Base-by-base conservation (phyloP, 2,113 vertebrate genomes). In the Daubentonia madagascariensis region DNA sequence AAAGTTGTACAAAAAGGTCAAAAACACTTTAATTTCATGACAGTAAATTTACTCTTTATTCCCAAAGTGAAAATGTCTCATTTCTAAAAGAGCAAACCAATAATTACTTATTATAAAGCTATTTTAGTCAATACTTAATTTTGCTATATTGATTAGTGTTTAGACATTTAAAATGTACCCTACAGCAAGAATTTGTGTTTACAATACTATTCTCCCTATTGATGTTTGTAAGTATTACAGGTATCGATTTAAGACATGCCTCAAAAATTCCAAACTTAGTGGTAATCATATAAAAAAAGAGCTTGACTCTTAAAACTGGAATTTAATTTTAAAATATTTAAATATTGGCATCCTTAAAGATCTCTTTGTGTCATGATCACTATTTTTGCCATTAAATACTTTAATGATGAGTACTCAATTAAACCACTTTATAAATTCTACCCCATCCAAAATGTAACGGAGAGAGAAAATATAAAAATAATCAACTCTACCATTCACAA, bases 101-200 rank as follows among this genome's bases (percentile, higher is more conserved):
- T 99, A 99, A 99, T 99, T 99, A 99, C 98, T 99, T 99, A 99
- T 99, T 99, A 99, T 98, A 99, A 99, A 99, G 99, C 98, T 99
- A 99, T 99, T 99, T 99, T 99, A 99, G 99, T 99, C 99, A 99
- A 99, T 99, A 99, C 99, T 99, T 99, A 99, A 99, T 99, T 99
- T 99, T 98, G 99, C 98, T 98, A 98, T 99, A 99, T 99, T 99
- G 99, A 99, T 99, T 99, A 99, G 98, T 99, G 98, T 99, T 99
- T 99, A 99, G 99, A 99, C 99, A 99, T 99, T 99, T 99, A 99
- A 99, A 99, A 99, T 98, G 97, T 98, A 98, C 98, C 99, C 98
- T 98, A 98, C 98, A 99, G 99, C 99, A 99, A 98, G 98, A 99
- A 98, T 97, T 99, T 98, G 98, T 98, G 97, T 99, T 99, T 99